Base-by-base conservation (phyloP, 2,113 vertebrate species). In the Onychorhynchus coronatus region DNA sequence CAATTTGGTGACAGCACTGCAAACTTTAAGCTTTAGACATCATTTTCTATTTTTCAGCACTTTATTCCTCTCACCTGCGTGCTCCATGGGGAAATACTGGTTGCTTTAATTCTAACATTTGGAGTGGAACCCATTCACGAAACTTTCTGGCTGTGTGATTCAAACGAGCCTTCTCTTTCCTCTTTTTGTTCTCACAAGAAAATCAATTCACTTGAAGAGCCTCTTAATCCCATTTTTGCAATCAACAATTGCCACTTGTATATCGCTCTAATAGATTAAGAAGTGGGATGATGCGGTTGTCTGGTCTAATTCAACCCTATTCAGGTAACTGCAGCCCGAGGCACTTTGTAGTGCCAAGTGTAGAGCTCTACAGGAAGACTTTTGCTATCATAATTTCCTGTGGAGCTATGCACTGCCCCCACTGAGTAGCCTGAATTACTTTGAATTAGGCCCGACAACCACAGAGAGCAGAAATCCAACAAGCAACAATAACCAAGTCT, bases 321-420 rank as follows among this genome's bases (percentile, higher is more conserved):
- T 99, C 99, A 99, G 99, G 99, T 99, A 99, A 99, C 96, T 96
- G 98, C 98, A 98, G 98, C 98, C 97, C 2, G 61, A 98, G 97
- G 98, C 98, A 99, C 99, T 99, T 99, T 99, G 99, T 99, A 99
- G 98, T 99, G 98, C 99, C 99, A 98, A 99, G 98, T 98, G 97
- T 98, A 98, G 98, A 98, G 98, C 98, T 98, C 98, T 97, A 99
- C 99, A 99, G 99, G 99, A 99, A 99, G 99, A 99, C 98, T 98
- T 99, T 99, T 99, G 99, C 99, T 98, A 99, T 99, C 99, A 99
- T 99, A 99, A 99, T 99, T 99, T 99, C 99, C 99, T 99, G 99
- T 98, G 98, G 98, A 98, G 98, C 98, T 98, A 98, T 98, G 98
- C 98, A 98, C 98, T 98, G 95, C 98, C 98, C 98, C 98, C 98